Percentiles rank a stretch among this genome's conserved stretches.
These are phyloP conservation scores for Schizaphis graminum DNA, from an alignment of 2,888 invertebrate genomes.

Conservation along the genomic window DNA sequence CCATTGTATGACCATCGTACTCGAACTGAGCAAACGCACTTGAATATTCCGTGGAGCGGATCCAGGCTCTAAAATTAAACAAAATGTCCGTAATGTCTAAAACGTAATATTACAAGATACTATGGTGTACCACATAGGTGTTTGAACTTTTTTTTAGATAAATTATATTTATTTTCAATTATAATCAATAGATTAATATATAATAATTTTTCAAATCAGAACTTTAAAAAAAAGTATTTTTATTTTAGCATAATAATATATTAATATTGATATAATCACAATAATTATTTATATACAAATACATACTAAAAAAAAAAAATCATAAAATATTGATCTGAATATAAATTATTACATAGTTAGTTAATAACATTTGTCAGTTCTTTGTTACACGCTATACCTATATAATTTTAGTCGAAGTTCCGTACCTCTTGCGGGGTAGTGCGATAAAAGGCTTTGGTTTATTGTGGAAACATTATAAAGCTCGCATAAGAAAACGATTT, in stretches of 20 bases:
- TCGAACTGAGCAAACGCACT: slow-evolving; percentile 93
- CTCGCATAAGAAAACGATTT: neutral
- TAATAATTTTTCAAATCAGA: neutral
- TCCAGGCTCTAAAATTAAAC: slow-evolving; percentile 84
- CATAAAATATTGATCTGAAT: neutral
- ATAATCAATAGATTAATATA: neutral
- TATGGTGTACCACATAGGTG: neutral
- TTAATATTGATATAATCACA: neutral
- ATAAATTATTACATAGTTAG: neutral
- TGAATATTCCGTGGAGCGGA: slow-evolving; percentile 95
- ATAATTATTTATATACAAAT: neutral
- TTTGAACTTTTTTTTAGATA: neutral
- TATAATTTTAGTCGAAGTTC: neutral
- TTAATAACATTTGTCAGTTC: slow-evolving; percentile 2
- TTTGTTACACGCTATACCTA: neutral
- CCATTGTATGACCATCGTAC: slow-evolving; percentile 98
- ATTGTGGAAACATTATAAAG: neutral
- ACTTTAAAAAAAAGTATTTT: neutral
- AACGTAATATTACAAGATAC: neutral
- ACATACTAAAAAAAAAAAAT: neutral
- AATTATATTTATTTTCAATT: neutral
- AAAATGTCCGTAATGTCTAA: slow-evolving; percentile 1
- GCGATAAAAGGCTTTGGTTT: neutral
- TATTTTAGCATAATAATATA: neutral
- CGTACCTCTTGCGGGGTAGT: neutral